Percentiles rank a stretch among this genome's conserved stretches.
phyloP scores from a whole-genome alignment of 2,797 vertebrate species.

The Peromyscus melanophrys region DNA sequence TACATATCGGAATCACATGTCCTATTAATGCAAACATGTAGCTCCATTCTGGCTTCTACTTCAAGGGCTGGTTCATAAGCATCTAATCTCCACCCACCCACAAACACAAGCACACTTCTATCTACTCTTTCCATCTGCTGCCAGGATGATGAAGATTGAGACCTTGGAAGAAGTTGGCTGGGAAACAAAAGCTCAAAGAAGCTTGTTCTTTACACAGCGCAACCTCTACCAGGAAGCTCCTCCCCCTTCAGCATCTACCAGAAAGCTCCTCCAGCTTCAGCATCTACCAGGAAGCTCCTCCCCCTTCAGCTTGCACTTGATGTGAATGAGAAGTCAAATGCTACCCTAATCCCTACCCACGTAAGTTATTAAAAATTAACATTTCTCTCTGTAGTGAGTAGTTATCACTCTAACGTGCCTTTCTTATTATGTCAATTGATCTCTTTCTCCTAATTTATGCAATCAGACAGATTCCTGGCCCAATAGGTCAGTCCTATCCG shows the following conservation, averaged over 20 bases:
- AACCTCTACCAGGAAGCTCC: not conserved
- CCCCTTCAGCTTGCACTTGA: not conserved
- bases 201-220: not conserved
- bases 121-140: not conserved
- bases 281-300: not conserved
- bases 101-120: not conserved
- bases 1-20: not conserved
- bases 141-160: not conserved
- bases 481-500: not conserved
- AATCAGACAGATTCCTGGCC: not conserved
- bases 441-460: conserved; percentile 2
- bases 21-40: not conserved
- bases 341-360: not conserved
- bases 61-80: not conserved
- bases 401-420: not conserved
- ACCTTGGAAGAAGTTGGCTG: not conserved
- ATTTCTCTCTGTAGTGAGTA: conserved; percentile 15
- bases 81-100: not conserved
- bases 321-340: conserved; percentile 17
- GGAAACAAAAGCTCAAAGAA: not conserved
- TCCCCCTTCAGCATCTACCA: not conserved
- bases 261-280: not conserved
- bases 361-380: not conserved
- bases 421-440: not conserved
- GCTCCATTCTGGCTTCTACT: not conserved